Conservation (phyloP, 2,113 vertebrate genomes). For the Ochotona curzoniae region DNA sequence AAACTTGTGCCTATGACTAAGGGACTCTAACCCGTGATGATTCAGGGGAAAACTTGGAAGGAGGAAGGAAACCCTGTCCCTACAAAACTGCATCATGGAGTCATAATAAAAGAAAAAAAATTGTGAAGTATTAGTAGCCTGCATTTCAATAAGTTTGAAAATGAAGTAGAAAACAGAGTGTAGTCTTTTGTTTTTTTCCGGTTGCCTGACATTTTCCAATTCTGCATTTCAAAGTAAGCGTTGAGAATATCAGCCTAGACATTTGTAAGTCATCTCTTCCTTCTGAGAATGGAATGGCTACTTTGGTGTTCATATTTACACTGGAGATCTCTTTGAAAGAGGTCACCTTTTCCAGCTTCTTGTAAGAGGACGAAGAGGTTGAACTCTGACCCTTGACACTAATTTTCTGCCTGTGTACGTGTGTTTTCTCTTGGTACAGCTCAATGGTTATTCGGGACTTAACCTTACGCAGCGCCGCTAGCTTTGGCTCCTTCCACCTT, state of each 20-base stretch:
- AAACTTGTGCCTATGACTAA: no score
- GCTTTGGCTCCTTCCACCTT: conserved; percentile 92
- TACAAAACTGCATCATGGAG: no score
- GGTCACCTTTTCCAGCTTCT: neutral
- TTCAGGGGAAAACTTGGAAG: no score
- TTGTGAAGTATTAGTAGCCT: neutral
- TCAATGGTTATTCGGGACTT: conserved; percentile 92
- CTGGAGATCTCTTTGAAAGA: conserved; percentile 16
- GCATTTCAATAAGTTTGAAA: neutral
- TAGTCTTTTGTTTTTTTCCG: neutral
- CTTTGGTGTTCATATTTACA: neutral
- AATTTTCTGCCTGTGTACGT: conserved; percentile 35
- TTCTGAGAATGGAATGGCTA: neutral
- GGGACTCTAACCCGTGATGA: no score
- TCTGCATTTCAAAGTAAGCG: conserved; percentile 28
- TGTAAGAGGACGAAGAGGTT: neutral
- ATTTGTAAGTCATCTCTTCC: neutral
- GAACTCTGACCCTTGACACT: conserved; percentile 16
- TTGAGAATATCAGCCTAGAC: neutral
- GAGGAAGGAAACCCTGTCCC: no score
- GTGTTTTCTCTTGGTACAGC: conserved; percentile 85
- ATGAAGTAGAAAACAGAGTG: conserved; percentile 30
- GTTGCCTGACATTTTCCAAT: conserved; percentile 28
- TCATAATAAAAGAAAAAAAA: neutral
- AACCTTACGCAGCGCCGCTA: conserved; percentile 91